These are phyloP conservation scores for Aporophyla lueneburgensis DNA, from an alignment of 2,888 invertebrate genomes.

Conservation along the genomic window DNA sequence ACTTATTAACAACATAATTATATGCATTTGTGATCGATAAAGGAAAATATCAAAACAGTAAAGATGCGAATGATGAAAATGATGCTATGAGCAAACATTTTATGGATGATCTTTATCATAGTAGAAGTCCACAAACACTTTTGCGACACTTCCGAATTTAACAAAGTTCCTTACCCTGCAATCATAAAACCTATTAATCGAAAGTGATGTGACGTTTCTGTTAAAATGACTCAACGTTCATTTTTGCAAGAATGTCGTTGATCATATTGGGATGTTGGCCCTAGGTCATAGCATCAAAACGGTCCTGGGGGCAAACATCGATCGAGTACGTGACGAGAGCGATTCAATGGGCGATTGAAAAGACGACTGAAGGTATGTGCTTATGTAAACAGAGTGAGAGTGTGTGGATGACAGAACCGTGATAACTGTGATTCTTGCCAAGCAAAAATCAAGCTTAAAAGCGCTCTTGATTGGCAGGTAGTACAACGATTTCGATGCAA, in stretches of 20 bases:
- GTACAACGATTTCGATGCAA: not conserved
- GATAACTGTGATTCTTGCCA: slow-evolving; percentile 7
- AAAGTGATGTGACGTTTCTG: slow-evolving; percentile 47
- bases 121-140: slow-evolving; percentile 28
- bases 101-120: slow-evolving; percentile 15
- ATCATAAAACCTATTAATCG: slow-evolving; percentile 41
- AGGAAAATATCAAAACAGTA: not conserved
- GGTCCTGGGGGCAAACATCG: slow-evolving; percentile 62
- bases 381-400: slow-evolving; percentile 46
- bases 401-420: slow-evolving; percentile 23
- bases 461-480: slow-evolving; percentile 10
- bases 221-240: slow-evolving; percentile 55
- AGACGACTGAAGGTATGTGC: slow-evolving; percentile 64
- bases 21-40: not conserved
- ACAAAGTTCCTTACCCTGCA: slow-evolving; percentile 32
- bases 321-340: slow-evolving; percentile 62
- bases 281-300: slow-evolving; percentile 63
- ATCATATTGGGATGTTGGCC: slow-evolving; percentile 64
- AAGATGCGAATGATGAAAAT: slow-evolving; percentile 2
- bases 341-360: slow-evolving; percentile 62
- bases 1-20: not conserved
- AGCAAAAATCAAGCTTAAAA: slow-evolving; percentile 20
- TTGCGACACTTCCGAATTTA: slow-evolving; percentile 24
- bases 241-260: slow-evolving; percentile 56
- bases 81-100: not conserved